Conservation (phyloP, 2,113 vertebrate genomes). For the Atractosteus spatula region DNA sequence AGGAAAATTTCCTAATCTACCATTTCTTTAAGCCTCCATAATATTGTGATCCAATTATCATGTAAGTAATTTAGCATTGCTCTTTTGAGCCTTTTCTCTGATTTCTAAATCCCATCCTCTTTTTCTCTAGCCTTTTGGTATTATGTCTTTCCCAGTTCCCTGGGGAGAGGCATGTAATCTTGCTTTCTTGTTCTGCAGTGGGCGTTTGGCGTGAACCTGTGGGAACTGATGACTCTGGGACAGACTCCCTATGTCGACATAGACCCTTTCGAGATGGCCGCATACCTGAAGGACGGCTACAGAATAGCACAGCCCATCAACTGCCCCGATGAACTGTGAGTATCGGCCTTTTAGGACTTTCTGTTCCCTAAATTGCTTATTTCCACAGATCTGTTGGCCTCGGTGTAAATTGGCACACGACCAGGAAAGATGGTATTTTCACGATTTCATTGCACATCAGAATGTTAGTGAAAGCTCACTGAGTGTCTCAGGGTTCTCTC, state of each 20-base stretch:
- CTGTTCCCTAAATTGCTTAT: not conserved
- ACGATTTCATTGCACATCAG: not conserved
- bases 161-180: not conserved
- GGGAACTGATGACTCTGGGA: constrained; percentile 97
- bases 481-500: too few relatives aligned
- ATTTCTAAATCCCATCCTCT: not conserved
- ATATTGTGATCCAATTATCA: too few relatives aligned
- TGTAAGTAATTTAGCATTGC: too few relatives aligned
- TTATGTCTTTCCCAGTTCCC: not conserved
- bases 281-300: constrained; percentile 96
- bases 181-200: constrained; percentile 69
- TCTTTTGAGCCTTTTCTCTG: not conserved
- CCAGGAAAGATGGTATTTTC: not conserved
- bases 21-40: too few relatives aligned
- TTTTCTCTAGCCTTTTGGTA: too few relatives aligned
- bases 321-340: constrained; percentile 96
- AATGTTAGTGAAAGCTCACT: too few relatives aligned
- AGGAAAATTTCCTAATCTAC: too few relatives aligned
- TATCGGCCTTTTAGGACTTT: constrained; percentile 27
- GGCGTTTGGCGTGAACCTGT: constrained; percentile 94
- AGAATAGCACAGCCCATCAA: constrained; percentile 98
- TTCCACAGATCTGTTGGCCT: too few relatives aligned
- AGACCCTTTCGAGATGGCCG: constrained; percentile 97
- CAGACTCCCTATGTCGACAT: constrained; percentile 97
- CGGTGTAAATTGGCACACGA: too few relatives aligned